A percentile compares a stretch with the other conserved stretches of the same genome.
Evolutionary conservation across 2,797 vertebrate species (phyloP).

Genomic region (Falco peregrinus): DNA sequence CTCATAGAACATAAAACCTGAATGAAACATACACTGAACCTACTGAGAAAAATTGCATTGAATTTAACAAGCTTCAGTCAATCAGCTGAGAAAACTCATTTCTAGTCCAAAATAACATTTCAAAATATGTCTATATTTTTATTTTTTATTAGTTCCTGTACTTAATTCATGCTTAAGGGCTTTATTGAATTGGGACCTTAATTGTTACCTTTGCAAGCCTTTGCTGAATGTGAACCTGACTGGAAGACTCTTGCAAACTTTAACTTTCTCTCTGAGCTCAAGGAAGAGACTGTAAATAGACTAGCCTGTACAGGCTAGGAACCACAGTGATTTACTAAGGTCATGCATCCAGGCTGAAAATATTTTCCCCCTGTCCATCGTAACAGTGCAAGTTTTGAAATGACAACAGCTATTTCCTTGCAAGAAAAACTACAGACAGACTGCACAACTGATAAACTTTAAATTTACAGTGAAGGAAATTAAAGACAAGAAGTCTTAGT

Average conservation of each 20-base stretch:
- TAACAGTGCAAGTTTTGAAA: neutral
- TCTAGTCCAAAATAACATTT: neutral
- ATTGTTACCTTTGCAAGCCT: neutral
- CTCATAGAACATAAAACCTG: neutral
- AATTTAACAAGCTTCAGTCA: neutral
- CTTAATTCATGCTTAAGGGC: neutral
- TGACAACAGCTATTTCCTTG: neutral
- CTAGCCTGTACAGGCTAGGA: neutral
- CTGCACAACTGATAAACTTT: neutral
- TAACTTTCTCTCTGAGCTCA: neutral
- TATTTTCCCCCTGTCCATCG: neutral
- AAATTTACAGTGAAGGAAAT: neutral
- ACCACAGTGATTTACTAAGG: neutral
- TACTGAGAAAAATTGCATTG: neutral
- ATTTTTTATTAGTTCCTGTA: neutral
- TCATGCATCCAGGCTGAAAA: neutral
- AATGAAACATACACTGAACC: neutral
- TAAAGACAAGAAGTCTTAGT: neutral
- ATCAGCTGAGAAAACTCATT: neutral
- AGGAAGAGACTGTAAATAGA: neutral
- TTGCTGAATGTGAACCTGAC: neutral
- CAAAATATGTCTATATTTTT: neutral
- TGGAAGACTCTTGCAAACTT: neutral
- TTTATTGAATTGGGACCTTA: neutral
- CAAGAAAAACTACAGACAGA: accelerated